phyloP scores from a whole-genome alignment of 1,140 invertebrate genomes.

The Chelonus insularis region DNA sequence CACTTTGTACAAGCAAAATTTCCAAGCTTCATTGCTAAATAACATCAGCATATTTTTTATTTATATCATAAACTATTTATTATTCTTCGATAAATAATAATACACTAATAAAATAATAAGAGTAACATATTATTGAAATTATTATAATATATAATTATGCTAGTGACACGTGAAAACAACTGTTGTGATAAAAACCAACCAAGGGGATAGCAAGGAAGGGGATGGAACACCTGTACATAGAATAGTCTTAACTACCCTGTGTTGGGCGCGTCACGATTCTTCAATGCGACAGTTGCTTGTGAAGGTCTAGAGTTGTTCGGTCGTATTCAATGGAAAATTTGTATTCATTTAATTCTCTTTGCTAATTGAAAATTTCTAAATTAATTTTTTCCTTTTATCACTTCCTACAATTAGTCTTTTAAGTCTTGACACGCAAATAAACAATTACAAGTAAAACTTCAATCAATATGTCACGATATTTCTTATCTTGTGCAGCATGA shows the following conservation, averaged over 20 bases:
- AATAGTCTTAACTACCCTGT: constrained; percentile 16
- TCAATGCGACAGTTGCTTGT: constrained; percentile 32
- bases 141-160: too few species aligned
- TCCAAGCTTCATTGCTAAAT: too few species aligned
- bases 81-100: too few species aligned
- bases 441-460: background rate
- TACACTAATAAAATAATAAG: too few species aligned
- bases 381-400: too few species aligned
- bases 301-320: constrained; percentile 8
- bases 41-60: too few species aligned
- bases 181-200: background rate
- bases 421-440: background rate
- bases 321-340: too few species aligned
- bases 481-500: background rate
- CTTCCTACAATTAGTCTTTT: background rate
- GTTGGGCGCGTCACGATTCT: constrained; percentile 15
- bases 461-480: background rate
- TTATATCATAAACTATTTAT: too few species aligned
- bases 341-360: too few species aligned
- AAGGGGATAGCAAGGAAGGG: constrained; percentile 8
- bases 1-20: too few species aligned
- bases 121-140: too few species aligned
- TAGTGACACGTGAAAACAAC: background rate
- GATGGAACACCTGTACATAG: constrained; percentile 28
- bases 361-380: too few species aligned